A percentile compares a stretch with the other conserved stretches of the same genome.
Conservation (phyloP, 2,888 invertebrate species). For the Chorisops tibialis region DNA sequence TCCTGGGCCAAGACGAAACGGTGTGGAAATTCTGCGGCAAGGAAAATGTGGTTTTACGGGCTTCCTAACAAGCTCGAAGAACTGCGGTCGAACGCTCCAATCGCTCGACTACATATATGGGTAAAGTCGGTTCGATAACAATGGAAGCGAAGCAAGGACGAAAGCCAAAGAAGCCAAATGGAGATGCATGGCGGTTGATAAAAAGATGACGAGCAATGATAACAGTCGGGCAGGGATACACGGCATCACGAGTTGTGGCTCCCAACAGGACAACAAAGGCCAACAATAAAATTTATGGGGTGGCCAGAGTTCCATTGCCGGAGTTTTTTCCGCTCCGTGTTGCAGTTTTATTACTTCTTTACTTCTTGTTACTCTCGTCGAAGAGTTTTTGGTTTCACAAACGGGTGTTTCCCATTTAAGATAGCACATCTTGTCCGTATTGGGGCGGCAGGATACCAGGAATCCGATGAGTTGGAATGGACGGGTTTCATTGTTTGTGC, state of each 20-base stretch:
- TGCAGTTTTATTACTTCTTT: too few species aligned
- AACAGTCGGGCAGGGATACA: constrained; percentile 22
- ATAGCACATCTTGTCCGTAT: too few species aligned
- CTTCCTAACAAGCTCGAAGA: constrained; percentile 25
- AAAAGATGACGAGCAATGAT: constrained; percentile 31
- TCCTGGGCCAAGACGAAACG: neutral
- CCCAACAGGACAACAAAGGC: constrained; percentile 23
- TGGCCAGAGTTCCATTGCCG: constrained; percentile 5
- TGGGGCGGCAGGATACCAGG: neutral
- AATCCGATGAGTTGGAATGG: neutral
- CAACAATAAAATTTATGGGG: constrained; percentile 29
- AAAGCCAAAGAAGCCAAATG: constrained; percentile 16
- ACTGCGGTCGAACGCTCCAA: neutral
- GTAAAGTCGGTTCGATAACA: neutral
- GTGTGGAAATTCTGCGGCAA: constrained; percentile 14
- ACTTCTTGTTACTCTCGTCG: too few species aligned
- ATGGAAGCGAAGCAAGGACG: neutral
- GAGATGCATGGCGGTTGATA: constrained; percentile 28
- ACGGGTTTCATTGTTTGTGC: constrained; percentile 16
- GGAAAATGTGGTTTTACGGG: constrained; percentile 28
- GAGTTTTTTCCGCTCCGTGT: neutral
- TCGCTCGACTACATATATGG: neutral
- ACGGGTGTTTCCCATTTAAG: too few species aligned
- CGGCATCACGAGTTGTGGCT: constrained; percentile 18
- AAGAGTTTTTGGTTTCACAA: too few species aligned